Conservation (phyloP, 2,113 vertebrate species). For the Suricata suricatta region DNA sequence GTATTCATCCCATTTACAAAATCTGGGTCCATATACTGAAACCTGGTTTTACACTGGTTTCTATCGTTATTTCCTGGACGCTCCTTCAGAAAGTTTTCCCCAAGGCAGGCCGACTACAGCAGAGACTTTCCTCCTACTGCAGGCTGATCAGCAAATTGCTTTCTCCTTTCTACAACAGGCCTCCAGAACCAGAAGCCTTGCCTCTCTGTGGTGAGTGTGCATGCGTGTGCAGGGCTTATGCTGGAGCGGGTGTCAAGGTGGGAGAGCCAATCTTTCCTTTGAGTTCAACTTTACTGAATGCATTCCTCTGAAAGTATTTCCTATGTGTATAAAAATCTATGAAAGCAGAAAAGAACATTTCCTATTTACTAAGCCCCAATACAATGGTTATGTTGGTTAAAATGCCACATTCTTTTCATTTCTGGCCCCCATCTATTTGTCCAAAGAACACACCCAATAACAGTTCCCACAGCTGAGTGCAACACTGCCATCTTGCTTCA, state of each 20-base stretch:
- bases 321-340: neutral
- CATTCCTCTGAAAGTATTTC: neutral
- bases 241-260: neutral
- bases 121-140: neutral
- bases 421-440: neutral
- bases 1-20: neutral
- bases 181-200: neutral
- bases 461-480: neutral
- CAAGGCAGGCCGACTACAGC: neutral
- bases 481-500: neutral
- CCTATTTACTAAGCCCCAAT: neutral
- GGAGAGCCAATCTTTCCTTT: neutral
- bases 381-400: neutral
- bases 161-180: neutral
- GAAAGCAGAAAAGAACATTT: neutral
- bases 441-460: neutral
- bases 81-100: neutral
- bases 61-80: neutral
- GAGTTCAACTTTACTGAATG: neutral
- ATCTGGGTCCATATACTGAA: neutral
- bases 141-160: neutral
- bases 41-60: neutral
- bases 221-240: neutral
- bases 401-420: neutral
- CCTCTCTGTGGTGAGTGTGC: neutral